Conservation (phyloP, 2,113 vertebrate species). For the Trichechus manatus region DNA sequence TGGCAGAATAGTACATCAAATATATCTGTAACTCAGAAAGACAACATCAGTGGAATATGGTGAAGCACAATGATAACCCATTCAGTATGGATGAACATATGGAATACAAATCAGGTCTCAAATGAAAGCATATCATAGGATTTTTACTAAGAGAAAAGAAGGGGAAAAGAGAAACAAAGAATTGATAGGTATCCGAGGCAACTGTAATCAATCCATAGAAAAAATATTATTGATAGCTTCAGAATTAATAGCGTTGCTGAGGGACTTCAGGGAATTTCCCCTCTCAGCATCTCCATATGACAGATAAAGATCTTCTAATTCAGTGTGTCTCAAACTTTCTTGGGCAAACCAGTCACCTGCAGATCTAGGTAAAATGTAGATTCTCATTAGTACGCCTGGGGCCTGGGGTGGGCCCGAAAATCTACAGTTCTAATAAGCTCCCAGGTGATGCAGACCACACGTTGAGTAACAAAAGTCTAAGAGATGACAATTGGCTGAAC, state of each 20-base stretch:
- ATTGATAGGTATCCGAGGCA: not conserved
- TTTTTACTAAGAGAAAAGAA: not conserved
- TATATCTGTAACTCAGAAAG: slow-evolving; percentile 20
- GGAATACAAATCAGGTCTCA: not conserved
- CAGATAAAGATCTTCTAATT: not conserved
- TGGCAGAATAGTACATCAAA: not conserved
- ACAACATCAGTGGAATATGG: not conserved
- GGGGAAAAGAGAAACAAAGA: not conserved
- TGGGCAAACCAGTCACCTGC: not conserved
- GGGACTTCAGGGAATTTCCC: not conserved
- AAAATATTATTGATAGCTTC: not conserved
- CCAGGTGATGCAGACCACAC: not conserved
- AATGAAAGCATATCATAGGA: not conserved
- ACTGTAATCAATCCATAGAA: not conserved
- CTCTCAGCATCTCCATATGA: not conserved
- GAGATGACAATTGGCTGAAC: not conserved
- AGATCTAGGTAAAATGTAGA: not conserved
- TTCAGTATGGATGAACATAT: not conserved
- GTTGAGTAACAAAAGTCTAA: not conserved
- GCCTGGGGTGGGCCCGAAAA: not conserved
- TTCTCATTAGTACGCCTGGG: not conserved
- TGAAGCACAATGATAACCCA: not conserved
- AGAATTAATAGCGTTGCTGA: not conserved
- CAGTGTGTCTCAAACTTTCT: not conserved
- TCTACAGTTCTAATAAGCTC: not conserved